phyloP scores from a whole-genome alignment of 1,140 invertebrate genomes.

The Parasteatoda tepidariorum region DNA sequence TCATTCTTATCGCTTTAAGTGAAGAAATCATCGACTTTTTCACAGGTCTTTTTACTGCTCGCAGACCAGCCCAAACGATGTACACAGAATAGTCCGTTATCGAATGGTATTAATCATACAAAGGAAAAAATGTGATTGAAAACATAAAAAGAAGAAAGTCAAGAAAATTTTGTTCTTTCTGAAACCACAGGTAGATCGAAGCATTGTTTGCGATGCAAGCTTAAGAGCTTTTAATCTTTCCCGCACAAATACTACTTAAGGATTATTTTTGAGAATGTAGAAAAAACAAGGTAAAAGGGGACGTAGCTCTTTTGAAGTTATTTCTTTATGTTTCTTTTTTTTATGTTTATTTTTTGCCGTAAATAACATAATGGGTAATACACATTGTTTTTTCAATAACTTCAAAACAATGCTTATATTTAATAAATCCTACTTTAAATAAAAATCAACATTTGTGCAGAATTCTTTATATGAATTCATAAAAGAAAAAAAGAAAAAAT shows the following conservation, averaged over 20 bases:
- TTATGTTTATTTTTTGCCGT: too few relatives aligned
- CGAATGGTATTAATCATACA: slow-evolving; percentile 39
- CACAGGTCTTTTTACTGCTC: slow-evolving; percentile 26
- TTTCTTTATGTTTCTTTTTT: too few relatives aligned
- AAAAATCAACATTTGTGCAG: too few relatives aligned
- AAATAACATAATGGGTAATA: too few relatives aligned
- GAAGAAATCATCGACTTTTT: slow-evolving; percentile 49
- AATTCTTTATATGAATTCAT: too few relatives aligned
- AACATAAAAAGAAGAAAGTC: neutral
- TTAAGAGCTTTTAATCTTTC: neutral
- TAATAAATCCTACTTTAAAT: too few relatives aligned
- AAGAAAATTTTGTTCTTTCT: neutral
- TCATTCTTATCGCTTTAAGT: slow-evolving; percentile 54
- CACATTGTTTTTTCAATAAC: too few relatives aligned
- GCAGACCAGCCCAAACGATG: slow-evolving; percentile 36
- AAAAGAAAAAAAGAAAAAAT: too few relatives aligned
- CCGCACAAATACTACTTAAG: too few relatives aligned
- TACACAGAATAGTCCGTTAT: slow-evolving; percentile 30
- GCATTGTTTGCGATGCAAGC: neutral
- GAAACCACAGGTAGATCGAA: slow-evolving; percentile 48
- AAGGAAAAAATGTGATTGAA: slow-evolving; percentile 8
- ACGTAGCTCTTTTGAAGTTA: too few relatives aligned
- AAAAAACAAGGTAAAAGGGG: too few relatives aligned
- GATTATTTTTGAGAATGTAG: neutral
- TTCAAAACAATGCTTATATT: too few relatives aligned